These are phyloP conservation scores for Harpagifer antarcticus DNA, from an alignment of 2,797 vertebrate species.

Conservation along the genomic window DNA sequence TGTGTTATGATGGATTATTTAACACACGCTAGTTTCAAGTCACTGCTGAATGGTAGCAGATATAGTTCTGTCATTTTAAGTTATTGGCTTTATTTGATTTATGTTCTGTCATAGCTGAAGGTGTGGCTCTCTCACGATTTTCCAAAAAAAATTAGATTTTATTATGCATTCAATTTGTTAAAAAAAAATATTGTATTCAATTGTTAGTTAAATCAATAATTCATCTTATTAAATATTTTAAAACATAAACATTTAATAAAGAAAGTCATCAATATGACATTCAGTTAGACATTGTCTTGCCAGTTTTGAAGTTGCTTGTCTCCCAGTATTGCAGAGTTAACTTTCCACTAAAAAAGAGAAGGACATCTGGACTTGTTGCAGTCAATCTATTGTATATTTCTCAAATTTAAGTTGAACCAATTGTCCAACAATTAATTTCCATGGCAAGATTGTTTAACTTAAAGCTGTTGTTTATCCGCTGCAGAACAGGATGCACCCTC, in stretches of 20 bases:
- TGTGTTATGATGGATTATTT: constrained; percentile 1
- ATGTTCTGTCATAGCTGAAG: not conserved
- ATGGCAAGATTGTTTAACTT: not conserved
- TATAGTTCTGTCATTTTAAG: not conserved
- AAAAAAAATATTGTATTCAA: not conserved
- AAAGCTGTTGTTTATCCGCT: not conserved
- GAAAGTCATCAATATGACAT: not conserved
- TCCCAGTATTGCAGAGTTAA: not conserved
- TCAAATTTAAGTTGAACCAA: not conserved
- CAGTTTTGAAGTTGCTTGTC: not conserved
- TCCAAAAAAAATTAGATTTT: not conserved
- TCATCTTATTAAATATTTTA: too few relatives aligned
- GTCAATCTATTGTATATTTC: not conserved
- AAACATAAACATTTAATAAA: not conserved
- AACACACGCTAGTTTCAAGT: not conserved
- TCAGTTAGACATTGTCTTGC: not conserved
- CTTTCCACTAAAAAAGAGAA: not conserved
- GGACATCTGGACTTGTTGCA: not conserved
- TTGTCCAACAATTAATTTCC: not conserved
- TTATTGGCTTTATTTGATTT: not conserved
- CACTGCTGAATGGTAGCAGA: not conserved
- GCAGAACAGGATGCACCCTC: not conserved
- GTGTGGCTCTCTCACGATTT: not conserved
- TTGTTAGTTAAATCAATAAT: not conserved
- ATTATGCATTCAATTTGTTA: not conserved